A percentile compares a stretch with the other conserved stretches of the same genome.
Conservation (phyloP, 1,140 invertebrate genomes). For the Drosophila bifasciata region DNA sequence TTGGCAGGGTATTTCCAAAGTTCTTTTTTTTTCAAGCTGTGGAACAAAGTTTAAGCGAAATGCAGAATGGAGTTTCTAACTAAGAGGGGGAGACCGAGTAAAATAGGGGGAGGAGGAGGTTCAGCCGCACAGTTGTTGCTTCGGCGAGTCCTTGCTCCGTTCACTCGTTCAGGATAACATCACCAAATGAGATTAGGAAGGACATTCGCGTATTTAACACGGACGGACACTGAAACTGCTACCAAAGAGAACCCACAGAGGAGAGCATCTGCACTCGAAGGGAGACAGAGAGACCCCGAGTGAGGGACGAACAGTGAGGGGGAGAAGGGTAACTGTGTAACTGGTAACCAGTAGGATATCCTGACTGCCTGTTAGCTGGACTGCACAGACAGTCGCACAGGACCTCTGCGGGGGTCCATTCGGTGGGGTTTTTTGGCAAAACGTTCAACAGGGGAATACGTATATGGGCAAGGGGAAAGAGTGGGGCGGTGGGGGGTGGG, state of each 20-base stretch:
- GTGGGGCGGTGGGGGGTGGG: background rate
- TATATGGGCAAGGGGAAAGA: too few species aligned
- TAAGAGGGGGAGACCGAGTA: background rate
- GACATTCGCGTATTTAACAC: conserved; percentile 82
- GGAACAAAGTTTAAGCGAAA: conserved; percentile 69
- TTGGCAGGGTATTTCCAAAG: conserved; percentile 42
- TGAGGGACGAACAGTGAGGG: background rate
- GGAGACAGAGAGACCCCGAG: background rate
- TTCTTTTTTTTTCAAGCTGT: conserved; percentile 38
- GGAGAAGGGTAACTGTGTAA: conserved; percentile 1
- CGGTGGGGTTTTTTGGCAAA: conserved; percentile 18
- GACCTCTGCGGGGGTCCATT: conserved; percentile 13
- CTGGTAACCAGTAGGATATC: conserved; percentile 70
- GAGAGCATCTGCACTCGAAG: conserved; percentile 1
- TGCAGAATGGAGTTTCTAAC: conserved; percentile 61
- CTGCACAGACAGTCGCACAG: conserved; percentile 34
- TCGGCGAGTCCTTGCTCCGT: conserved; percentile 20
- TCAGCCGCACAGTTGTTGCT: conserved; percentile 56
- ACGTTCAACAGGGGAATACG: conserved; percentile 41
- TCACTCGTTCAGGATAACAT: conserved; percentile 72
- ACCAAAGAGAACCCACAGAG: conserved; percentile 2
- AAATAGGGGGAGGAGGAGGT: background rate
- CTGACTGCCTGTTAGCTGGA: conserved; percentile 73
- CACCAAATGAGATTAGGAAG: conserved; percentile 82
- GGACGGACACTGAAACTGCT: conserved; percentile 52